Conservation (phyloP, 1,140 invertebrate genomes). For the Pogonomyrmex barbatus region DNA sequence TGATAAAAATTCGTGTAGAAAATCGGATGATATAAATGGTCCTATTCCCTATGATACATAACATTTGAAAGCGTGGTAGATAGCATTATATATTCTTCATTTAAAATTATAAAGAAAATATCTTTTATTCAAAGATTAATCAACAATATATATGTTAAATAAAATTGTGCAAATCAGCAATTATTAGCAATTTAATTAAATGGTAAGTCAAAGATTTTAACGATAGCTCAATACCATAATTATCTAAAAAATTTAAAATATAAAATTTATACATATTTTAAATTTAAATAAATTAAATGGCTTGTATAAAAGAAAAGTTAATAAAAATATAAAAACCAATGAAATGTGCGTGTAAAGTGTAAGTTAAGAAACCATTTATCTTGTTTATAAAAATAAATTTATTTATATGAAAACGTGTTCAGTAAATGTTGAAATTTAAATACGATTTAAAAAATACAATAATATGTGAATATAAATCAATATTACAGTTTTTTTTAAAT, state of each 20-base stretch:
- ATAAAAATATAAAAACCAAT: too few relatives aligned
- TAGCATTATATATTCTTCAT: not conserved
- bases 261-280: not conserved
- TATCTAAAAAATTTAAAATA: not conserved
- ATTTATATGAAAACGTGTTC: not conserved
- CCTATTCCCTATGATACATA: not conserved
- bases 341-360: too few relatives aligned
- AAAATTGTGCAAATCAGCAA: not conserved
- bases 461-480: constrained; percentile 2
- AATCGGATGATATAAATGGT: not conserved
- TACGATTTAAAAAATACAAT: not conserved
- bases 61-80: not conserved
- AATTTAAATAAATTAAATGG: too few relatives aligned
- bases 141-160: not conserved
- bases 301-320: too few relatives aligned
- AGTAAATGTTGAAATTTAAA: not conserved
- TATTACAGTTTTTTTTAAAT: not conserved
- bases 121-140: not conserved
- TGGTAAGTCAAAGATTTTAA: constrained; percentile 9
- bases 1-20: not conserved
- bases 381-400: not conserved
- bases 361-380: too few relatives aligned
- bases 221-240: not conserved
- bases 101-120: constrained; percentile 6
- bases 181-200: constrained; percentile 26